These are phyloP conservation scores for Scopus umbretta DNA, from an alignment of 2,113 vertebrate species.

Conservation along the genomic window DNA sequence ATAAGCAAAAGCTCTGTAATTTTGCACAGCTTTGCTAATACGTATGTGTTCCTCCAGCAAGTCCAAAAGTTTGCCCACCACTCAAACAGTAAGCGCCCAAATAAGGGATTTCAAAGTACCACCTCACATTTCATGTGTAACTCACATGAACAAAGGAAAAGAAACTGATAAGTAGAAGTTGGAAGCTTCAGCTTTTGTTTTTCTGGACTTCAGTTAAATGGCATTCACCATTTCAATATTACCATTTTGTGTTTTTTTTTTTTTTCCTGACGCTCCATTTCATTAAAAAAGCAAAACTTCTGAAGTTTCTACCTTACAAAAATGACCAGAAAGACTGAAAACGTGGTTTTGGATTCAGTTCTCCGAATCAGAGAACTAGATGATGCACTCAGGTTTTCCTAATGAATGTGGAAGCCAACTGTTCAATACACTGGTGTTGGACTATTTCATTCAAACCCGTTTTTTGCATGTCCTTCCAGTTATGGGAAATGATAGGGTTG, in stretches of 20 bases:
- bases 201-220: neutral
- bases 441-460: neutral
- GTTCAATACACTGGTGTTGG: neutral
- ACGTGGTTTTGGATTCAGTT: neutral
- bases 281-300: neutral
- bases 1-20: neutral
- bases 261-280: neutral
- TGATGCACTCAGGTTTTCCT: neutral
- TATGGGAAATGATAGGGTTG: neutral
- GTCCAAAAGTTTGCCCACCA: neutral
- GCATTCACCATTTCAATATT: neutral
- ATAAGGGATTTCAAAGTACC: neutral
- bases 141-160: neutral
- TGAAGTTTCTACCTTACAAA: neutral
- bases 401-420: neutral
- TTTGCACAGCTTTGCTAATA: neutral
- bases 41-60: neutral
- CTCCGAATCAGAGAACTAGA: neutral
- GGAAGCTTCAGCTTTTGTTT: neutral
- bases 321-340: neutral
- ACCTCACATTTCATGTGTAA: neutral
- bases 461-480: neutral
- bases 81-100: neutral
- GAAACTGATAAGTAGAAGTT: neutral
- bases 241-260: neutral